Percentiles rank a stretch among this genome's conserved stretches.
These are phyloP conservation scores for Drosophila acutilabella DNA, from an alignment of 2,888 invertebrate genomes.

Conservation along the genomic window DNA sequence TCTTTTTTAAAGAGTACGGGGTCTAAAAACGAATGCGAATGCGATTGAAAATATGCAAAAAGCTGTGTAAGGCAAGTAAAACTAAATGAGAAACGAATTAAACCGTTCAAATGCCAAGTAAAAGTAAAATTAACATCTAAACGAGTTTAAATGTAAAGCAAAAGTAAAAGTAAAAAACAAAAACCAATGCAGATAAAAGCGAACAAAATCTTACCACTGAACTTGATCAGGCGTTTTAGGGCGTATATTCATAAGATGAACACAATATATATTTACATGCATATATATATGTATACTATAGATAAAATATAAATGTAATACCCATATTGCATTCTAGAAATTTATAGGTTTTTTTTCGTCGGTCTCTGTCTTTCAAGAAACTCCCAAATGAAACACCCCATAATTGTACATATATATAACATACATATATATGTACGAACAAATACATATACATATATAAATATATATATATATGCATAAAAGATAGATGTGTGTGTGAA, in stretches of 20 bases:
- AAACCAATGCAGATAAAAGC: constrained; percentile 17
- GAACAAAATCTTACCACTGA: constrained; percentile 56
- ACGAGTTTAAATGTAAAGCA: constrained; percentile 34
- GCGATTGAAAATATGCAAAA: constrained; percentile 21
- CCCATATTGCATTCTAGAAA: constrained; percentile 18
- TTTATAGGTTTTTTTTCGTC: constrained; percentile 27
- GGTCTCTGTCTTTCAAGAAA: constrained; percentile 25
- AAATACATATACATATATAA: constrained; percentile 24
- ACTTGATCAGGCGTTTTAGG: constrained; percentile 60
- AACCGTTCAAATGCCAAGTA: constrained; percentile 46
- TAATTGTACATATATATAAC: constrained; percentile 23
- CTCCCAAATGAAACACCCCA: constrained; percentile 13
- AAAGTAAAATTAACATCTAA: constrained; percentile 18
- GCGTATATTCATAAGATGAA: constrained; percentile 35
- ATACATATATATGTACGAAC: constrained; percentile 21
- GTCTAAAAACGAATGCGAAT: constrained; percentile 42
- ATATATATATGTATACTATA: no score
- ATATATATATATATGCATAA: constrained; percentile 21
- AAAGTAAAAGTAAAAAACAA: constrained; percentile 10
- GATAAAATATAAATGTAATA: constrained; percentile 29
- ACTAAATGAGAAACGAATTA: constrained; percentile 49
- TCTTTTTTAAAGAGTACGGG: no score
- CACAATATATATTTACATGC: constrained; percentile 11
- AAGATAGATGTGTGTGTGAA: constrained; percentile 58
- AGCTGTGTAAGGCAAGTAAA: constrained; percentile 6